A percentile compares a stretch with the other conserved stretches of the same genome.
These are phyloP conservation scores for Anthopleura sola DNA, from an alignment of 64 coral and sea anemone genomes.

Conservation along the genomic window DNA sequence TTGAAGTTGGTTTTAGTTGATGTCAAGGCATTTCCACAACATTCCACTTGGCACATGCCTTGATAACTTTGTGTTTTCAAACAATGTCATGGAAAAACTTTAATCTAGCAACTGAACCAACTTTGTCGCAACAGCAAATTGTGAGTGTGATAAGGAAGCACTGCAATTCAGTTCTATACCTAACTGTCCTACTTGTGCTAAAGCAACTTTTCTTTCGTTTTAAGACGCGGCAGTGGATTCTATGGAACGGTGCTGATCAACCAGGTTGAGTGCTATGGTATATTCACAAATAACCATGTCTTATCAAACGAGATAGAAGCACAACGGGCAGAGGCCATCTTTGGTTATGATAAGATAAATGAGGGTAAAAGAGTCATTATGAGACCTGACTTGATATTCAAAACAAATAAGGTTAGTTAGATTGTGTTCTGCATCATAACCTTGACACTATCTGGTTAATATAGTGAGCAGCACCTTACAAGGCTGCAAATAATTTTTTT, in stretches of 20 bases:
- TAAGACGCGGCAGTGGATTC: constrained; percentile 77
- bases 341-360: constrained; percentile 50
- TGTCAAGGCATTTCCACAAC: too few species aligned
- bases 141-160: too few species aligned
- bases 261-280: not conserved
- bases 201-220: not conserved
- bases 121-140: too few species aligned
- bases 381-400: constrained; percentile 64
- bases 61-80: too few species aligned
- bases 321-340: constrained; percentile 39
- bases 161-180: too few species aligned
- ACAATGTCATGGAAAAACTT: too few species aligned
- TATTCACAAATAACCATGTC: constrained; percentile 96
- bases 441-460: too few species aligned
- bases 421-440: not conserved
- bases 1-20: too few species aligned
- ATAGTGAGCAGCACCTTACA: too few species aligned
- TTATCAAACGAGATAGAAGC: constrained; percentile 37
- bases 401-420: constrained; percentile 64
- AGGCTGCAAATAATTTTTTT: too few species aligned
- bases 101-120: too few species aligned
- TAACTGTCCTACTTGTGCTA: not conserved
- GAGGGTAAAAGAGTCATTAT: constrained; percentile 32
- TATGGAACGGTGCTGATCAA: constrained; percentile 35
- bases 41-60: too few species aligned